These are phyloP conservation scores for Peucedramus taeniatus DNA, from an alignment of 2,113 vertebrate species.

Conservation along the genomic window DNA sequence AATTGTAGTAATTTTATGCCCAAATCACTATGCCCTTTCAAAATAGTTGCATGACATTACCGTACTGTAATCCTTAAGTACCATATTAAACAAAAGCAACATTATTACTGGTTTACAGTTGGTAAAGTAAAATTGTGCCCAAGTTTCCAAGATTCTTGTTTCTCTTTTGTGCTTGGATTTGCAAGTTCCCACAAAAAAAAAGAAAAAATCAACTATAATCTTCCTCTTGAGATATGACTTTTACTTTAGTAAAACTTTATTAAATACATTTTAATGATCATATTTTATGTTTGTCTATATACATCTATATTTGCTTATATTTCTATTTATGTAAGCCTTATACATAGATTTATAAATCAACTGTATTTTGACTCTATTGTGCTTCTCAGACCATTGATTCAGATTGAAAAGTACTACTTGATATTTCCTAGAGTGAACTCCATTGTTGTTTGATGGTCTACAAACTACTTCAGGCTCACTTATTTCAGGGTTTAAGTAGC, in stretches of 20 bases:
- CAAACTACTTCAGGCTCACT: neutral
- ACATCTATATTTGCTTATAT: neutral
- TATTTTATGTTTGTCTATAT: neutral
- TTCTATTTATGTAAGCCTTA: neutral
- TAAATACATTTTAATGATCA: neutral
- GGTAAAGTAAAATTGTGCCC: neutral
- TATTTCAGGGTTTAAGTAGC: conserved; percentile 32
- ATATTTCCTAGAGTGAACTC: neutral
- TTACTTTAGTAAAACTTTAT: neutral
- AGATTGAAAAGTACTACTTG: neutral
- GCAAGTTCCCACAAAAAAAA: neutral
- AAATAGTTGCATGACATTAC: neutral
- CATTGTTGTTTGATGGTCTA: neutral
- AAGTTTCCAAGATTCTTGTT: neutral
- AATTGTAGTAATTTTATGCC: neutral
- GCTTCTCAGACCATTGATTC: neutral
- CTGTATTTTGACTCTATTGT: neutral
- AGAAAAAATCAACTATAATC: neutral
- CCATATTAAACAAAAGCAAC: neutral
- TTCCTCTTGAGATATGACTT: neutral
- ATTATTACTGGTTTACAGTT: neutral
- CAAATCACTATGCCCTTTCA: neutral
- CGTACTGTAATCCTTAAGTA: neutral
- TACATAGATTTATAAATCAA: neutral
- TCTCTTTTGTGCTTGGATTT: neutral